Evolutionary conservation across 2,797 vertebrate species (phyloP).

Genomic region (Sternarchorhynchus goeldii): DNA sequence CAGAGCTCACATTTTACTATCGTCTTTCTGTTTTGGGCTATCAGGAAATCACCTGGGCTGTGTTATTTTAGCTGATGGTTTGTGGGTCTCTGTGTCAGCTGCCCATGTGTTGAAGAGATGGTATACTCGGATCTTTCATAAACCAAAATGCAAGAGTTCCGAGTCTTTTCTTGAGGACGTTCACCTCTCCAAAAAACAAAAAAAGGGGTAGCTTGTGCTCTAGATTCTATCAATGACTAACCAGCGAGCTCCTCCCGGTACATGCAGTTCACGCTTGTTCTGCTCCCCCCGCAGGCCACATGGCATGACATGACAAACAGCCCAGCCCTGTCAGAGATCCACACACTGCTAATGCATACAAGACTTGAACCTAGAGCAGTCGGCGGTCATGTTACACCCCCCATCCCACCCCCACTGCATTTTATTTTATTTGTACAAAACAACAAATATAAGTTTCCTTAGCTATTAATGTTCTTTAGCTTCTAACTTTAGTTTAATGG

Average conservation of each 20-base stretch:
- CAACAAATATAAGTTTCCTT: too few species aligned
- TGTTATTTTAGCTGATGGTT: neutral
- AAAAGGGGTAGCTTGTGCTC: slow-evolving; percentile 50
- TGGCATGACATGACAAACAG: slow-evolving; percentile 79
- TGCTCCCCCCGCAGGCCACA: slow-evolving; percentile 60
- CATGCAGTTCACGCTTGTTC: slow-evolving; percentile 67
- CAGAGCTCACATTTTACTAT: too few species aligned
- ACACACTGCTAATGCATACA: slow-evolving; percentile 58
- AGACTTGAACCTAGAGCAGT: slow-evolving; percentile 8
- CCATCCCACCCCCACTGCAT: too few species aligned
- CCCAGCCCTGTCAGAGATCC: slow-evolving; percentile 67
- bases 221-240: slow-evolving; percentile 68
- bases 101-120: neutral
- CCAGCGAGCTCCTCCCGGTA: slow-evolving; percentile 64
- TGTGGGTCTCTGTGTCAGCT: neutral
- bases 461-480: too few species aligned
- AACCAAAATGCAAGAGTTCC: slow-evolving; percentile 22
- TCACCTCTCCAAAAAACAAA: slow-evolving; percentile 53
- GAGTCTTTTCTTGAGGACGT: slow-evolving; percentile 29
- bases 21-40: too few species aligned
- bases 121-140: slow-evolving; percentile 25
- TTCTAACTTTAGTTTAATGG: neutral
- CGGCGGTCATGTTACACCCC: neutral
- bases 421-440: too few species aligned
- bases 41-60: neutral